phyloP scores from a whole-genome alignment of 2,888 invertebrate genomes.

The Priocnemis perturbator region DNA sequence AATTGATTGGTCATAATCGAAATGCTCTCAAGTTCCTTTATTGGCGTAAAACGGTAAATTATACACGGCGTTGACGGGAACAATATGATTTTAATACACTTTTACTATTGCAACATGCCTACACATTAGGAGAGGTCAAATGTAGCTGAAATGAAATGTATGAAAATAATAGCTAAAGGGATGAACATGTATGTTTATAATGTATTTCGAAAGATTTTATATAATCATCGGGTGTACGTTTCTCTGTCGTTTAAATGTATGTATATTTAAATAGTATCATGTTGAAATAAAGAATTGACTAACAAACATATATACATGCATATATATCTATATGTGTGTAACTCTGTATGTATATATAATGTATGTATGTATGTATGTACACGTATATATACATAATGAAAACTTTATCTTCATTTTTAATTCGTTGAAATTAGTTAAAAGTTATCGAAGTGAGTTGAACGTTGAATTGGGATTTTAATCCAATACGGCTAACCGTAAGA shows the following conservation, averaged over 20 bases:
- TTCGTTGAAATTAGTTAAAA: too few relatives aligned
- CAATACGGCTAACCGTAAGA: too few relatives aligned
- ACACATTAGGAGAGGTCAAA: conserved; percentile 33
- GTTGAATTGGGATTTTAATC: conserved; percentile 5
- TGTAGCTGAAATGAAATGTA: conserved; percentile 9
- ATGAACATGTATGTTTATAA: conserved; percentile 17
- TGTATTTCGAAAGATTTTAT: conserved; percentile 37
- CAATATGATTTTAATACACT: conserved; percentile 38
- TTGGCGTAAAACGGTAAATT: conserved; percentile 4
- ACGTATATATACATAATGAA: too few relatives aligned
- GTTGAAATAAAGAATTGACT: conserved; percentile 48
- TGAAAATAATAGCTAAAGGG: too few relatives aligned
- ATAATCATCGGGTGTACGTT: conserved; percentile 44
- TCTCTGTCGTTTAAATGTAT: conserved; percentile 43
- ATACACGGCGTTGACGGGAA: conserved; percentile 27
- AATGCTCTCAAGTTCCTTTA: conserved; percentile 6
- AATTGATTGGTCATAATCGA: conserved; percentile 3
- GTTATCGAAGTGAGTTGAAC: too few relatives aligned
- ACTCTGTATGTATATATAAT: background rate
- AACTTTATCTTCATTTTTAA: too few relatives aligned
- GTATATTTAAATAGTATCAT: conserved; percentile 44
- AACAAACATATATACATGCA: conserved; percentile 34
- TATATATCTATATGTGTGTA: background rate
- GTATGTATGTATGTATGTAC: too few relatives aligned
- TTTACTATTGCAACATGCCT: conserved; percentile 21